Evolutionary conservation across 2,113 vertebrate genomes (phyloP).

Genomic region (Phalacrocorax pelagicus): DNA sequence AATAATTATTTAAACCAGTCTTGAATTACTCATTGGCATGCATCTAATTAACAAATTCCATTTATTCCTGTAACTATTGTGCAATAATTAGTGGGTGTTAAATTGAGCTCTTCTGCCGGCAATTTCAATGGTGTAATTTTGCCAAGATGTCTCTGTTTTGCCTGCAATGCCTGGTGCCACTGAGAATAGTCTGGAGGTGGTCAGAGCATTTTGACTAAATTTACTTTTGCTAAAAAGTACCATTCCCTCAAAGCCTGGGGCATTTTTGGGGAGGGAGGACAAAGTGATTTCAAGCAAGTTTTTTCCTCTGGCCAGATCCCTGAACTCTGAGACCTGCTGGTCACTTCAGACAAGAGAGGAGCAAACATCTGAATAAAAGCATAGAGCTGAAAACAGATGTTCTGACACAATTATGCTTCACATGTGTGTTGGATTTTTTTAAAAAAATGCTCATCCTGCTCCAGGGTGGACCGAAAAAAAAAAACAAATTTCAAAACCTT

Average conservation of each 20-base stretch:
- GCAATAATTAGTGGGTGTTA: conserved; percentile 70
- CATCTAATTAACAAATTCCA: conserved; percentile 66
- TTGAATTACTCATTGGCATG: conserved; percentile 64
- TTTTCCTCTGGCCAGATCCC: neutral
- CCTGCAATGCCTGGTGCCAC: conserved; percentile 18
- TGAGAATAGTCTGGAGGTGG: conserved; percentile 29
- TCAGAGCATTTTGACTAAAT: neutral
- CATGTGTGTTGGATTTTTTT: neutral
- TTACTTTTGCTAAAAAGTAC: conserved; percentile 49
- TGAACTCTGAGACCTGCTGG: neutral
- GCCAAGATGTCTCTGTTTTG: conserved; percentile 56
- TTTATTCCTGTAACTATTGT: conserved; percentile 71
- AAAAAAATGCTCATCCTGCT: neutral
- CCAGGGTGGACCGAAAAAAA: neutral
- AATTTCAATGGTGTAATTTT: conserved; percentile 60
- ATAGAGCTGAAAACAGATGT: conserved; percentile 12
- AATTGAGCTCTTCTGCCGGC: conserved; percentile 62
- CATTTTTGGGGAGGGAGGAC: neutral
- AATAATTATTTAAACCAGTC: conserved; percentile 63
- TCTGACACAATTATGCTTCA: neutral
- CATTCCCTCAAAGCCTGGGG: neutral
- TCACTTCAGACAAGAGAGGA: conserved; percentile 9
- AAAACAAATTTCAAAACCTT: neutral
- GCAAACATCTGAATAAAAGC: conserved; percentile 8
- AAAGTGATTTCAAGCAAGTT: neutral